Conservation (phyloP, 2,113 vertebrate genomes). For the Zonotrichia leucophrys region DNA sequence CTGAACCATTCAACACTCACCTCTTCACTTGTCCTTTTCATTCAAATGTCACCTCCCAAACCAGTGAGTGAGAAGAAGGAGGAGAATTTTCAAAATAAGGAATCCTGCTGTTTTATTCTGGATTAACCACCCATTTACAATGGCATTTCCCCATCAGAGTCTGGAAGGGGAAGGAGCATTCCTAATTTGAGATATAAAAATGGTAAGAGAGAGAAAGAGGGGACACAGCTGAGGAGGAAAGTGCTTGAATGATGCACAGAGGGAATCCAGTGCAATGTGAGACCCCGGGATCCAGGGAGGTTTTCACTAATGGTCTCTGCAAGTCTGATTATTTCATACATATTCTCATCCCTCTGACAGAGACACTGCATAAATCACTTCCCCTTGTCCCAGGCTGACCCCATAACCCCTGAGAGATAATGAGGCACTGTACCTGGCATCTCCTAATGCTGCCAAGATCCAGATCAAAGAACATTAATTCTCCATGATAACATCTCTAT, state of each 20-base stretch:
- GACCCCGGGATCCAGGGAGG: conserved; percentile 7
- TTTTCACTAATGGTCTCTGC: conserved; percentile 38
- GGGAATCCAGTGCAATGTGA: neutral
- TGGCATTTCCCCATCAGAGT: neutral
- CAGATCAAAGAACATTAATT: conserved; percentile 67
- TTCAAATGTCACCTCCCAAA: neutral
- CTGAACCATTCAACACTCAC: neutral
- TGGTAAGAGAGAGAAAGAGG: neutral
- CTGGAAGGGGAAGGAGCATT: neutral
- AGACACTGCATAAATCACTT: conserved; percentile 57
- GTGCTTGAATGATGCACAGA: neutral
- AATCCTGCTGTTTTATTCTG: neutral
- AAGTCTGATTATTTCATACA: conserved; percentile 50
- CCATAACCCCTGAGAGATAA: conserved; percentile 58
- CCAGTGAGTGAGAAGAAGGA: neutral
- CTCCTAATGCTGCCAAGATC: conserved; percentile 53
- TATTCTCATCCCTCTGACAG: conserved; percentile 44
- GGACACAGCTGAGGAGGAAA: neutral
- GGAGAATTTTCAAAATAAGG: neutral
- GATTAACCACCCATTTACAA: neutral
- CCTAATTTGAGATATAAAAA: neutral
- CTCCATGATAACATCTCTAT: conserved; percentile 61
- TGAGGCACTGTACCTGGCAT: conserved; percentile 30
- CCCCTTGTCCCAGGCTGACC: conserved; percentile 53
- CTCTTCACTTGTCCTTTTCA: neutral